Conservation (phyloP, 2,888 invertebrate genomes). For the Vanessa cardui region DNA sequence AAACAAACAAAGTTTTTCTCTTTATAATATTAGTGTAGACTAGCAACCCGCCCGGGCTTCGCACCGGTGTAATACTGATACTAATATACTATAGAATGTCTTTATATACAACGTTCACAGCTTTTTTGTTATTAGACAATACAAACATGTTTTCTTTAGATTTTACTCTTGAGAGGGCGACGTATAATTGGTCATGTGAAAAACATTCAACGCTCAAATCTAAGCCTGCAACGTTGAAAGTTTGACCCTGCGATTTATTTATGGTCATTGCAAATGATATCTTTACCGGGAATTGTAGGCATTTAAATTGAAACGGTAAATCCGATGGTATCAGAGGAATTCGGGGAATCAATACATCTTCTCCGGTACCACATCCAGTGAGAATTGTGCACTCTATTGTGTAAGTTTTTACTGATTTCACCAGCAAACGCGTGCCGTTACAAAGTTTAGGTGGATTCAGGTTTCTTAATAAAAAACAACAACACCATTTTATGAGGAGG, state of each 20-base stretch:
- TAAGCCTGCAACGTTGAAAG: slow-evolving; percentile 33
- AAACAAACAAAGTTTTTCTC: too few species aligned
- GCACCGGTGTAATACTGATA: too few species aligned
- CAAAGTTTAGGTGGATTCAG: slow-evolving; percentile 43
- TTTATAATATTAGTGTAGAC: too few species aligned
- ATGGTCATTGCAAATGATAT: slow-evolving; percentile 40
- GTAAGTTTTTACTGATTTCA: slow-evolving; percentile 42
- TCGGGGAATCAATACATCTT: slow-evolving; percentile 21
- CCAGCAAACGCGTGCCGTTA: too few species aligned
- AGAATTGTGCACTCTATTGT: slow-evolving; percentile 47
- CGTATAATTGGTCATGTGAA: slow-evolving; percentile 27
- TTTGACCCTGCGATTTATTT: slow-evolving; percentile 35
- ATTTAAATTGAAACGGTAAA: slow-evolving; percentile 44
- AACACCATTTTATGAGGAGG: too few species aligned
- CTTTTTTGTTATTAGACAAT: too few species aligned
- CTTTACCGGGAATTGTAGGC: slow-evolving; percentile 41
- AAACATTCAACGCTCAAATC: slow-evolving; percentile 36
- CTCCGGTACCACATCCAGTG: too few species aligned
- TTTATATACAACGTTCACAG: too few species aligned
- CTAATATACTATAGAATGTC: too few species aligned
- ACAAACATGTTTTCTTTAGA: too few species aligned
- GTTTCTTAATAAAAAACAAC: slow-evolving; percentile 42
- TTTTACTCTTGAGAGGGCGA: background rate
- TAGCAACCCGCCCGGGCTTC: too few species aligned
- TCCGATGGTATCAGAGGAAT: slow-evolving; percentile 42